Percentiles rank a stretch among this genome's conserved stretches.
Conservation (phyloP, 2,113 vertebrate species). For the Nycticryphes semicollaris region DNA sequence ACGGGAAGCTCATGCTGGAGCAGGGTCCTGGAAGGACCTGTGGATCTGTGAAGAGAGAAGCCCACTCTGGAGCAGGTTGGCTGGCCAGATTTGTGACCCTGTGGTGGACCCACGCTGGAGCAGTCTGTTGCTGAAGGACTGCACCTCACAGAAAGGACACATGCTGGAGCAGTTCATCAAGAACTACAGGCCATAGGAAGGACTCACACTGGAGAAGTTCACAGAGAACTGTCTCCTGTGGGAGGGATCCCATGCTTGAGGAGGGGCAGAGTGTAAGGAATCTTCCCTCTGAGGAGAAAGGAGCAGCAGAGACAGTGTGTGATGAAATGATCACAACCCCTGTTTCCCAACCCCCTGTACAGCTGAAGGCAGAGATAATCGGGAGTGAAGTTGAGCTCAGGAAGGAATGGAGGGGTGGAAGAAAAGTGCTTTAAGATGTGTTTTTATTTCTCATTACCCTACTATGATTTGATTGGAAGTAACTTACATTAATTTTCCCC, state of each 20-base stretch:
- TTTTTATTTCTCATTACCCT: background rate
- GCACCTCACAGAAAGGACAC: background rate
- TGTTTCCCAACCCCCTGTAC: background rate
- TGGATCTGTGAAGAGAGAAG: background rate
- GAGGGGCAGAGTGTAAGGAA: background rate
- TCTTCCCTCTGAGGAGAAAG: background rate
- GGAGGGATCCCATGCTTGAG: background rate
- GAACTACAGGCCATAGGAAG: background rate
- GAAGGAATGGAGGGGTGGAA: background rate
- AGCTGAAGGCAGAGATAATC: background rate
- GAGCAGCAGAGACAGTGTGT: background rate
- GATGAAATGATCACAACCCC: background rate
- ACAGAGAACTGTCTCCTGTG: background rate
- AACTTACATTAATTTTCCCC: background rate
- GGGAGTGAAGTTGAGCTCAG: background rate
- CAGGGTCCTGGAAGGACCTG: background rate
- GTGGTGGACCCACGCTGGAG: background rate
- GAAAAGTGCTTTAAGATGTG: background rate
- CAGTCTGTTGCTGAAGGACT: background rate
- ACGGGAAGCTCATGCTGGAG: background rate
- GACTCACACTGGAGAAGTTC: background rate
- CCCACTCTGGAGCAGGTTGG: background rate
- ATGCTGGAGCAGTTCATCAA: background rate
- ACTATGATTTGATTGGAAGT: background rate
- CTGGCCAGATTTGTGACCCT: background rate